Evolutionary conservation across 2,797 vertebrate species (phyloP).

Genomic region (Dipus sagitta): DNA sequence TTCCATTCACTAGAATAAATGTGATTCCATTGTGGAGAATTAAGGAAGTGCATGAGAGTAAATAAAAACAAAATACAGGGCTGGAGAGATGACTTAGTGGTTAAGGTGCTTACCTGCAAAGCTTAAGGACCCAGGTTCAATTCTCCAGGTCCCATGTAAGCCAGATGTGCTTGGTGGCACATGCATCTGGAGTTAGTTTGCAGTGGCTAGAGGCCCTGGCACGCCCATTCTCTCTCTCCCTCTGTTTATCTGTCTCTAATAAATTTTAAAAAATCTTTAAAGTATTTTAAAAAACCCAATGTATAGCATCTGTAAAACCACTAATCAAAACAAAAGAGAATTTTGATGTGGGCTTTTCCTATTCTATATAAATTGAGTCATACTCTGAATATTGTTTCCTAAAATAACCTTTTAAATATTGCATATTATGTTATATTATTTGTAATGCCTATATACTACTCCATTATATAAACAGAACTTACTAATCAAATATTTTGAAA

Average conservation of each 20-base stretch:
- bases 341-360: neutral
- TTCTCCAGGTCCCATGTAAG: too few relatives aligned
- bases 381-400: constrained; percentile 3
- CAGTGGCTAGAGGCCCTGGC: too few relatives aligned
- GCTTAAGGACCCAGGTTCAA: too few relatives aligned
- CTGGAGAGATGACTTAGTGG: too few relatives aligned
- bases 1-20: neutral
- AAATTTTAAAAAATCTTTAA: too few relatives aligned
- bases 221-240: too few relatives aligned
- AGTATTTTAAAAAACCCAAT: neutral
- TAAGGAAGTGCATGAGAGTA: neutral
- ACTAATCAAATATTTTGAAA: constrained; percentile 1
- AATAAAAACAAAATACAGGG: neutral
- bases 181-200: too few relatives aligned
- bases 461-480: neutral
- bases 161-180: too few relatives aligned
- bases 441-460: neutral
- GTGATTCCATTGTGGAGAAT: neutral
- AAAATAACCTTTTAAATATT: constrained; percentile 7
- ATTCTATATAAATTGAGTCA: constrained; percentile 6
- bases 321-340: neutral
- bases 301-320: neutral
- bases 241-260: too few relatives aligned
- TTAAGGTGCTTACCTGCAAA: too few relatives aligned
- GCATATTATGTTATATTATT: neutral